A percentile compares a stretch with the other conserved stretches of the same genome.
Conservation (phyloP, 2,113 vertebrate species). For the Okapia johnstoni region DNA sequence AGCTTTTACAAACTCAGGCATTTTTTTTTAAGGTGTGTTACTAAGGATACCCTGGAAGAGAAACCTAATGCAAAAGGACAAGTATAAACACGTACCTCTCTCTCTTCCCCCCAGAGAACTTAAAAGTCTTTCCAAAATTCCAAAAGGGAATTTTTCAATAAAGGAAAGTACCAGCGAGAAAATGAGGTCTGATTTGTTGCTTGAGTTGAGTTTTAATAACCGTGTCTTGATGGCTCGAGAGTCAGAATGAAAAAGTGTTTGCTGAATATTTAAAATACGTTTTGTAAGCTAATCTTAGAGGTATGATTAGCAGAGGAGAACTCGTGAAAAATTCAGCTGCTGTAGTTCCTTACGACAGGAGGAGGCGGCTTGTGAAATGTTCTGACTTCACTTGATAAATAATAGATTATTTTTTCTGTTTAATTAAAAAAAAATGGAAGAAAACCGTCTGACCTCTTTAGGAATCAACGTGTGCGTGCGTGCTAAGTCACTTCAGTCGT, state of each 20-base stretch:
- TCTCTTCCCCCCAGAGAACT: background rate
- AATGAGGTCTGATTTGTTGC: background rate
- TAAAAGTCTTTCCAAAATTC: background rate
- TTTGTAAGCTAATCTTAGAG: too few species aligned
- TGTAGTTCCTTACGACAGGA: too few species aligned
- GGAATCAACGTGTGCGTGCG: background rate
- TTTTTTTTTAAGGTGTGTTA: background rate
- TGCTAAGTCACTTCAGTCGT: background rate
- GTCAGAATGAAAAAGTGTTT: background rate
- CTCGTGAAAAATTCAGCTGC: accelerated
- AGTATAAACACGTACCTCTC: background rate
- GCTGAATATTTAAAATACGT: background rate
- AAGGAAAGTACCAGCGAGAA: background rate
- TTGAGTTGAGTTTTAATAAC: background rate
- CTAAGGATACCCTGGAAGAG: background rate
- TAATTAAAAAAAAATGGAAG: background rate
- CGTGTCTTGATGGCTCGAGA: background rate
- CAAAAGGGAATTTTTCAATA: background rate
- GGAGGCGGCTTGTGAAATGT: accelerated
- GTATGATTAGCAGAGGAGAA: accelerated
- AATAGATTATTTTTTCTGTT: background rate
- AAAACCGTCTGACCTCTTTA: background rate
- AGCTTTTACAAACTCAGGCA: background rate
- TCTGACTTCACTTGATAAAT: background rate
- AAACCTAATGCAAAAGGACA: background rate